Evolutionary conservation across 64 coral and sea anemone species (phyloP), one percentile per base, ranked within the genome.

Genomic region (Astreopora myriophthalma): DNA sequence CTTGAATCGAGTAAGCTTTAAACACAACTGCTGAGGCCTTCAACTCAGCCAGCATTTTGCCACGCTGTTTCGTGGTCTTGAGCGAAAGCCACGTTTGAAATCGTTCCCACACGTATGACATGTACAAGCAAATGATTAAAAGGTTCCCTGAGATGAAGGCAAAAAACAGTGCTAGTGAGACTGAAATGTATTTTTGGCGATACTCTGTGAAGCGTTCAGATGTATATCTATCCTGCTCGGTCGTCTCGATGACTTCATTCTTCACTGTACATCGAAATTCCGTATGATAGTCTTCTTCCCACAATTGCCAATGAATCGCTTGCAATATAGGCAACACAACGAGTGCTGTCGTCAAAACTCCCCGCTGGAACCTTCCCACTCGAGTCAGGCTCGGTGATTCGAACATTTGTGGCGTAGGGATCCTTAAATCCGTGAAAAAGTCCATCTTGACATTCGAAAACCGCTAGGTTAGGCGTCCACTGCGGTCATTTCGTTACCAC

Each of bases 371-470:
- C 19, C 23, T 83, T 64, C 79, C 79, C 10, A 64, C 3, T 23
- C 79, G 79, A 33, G 79, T 64, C 22, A 83, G 48, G 22, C 79
- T 83, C 7, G 57, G 79, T 22, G 79, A 83, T 38, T 83, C 79
- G 22, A 83, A 65, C 6, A 17, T 27, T 65, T 63, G 7, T 26
- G 58, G 79, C 32, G 39, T 34, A 3, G 79, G 79, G 32, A 83
- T 83, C 55, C 79, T 83, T 26, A 83, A 2, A 36, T 83, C 55
- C 7, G n/a, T 65, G 57, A 83, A 83, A 39, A 83, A 23, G 19
- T 83, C 79, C 79, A 83, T 83, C 34, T n/a, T 64, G 55, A 64
- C 23, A 6, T 34, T 29, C 32, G 17, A 38, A 5, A 55, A 5
- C 1, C 55, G 33, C 33, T 7, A 25, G 51, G 55, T 64, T 20